Conservation (phyloP, 2,113 vertebrate species). For the Brienomyrus brachyistius region DNA sequence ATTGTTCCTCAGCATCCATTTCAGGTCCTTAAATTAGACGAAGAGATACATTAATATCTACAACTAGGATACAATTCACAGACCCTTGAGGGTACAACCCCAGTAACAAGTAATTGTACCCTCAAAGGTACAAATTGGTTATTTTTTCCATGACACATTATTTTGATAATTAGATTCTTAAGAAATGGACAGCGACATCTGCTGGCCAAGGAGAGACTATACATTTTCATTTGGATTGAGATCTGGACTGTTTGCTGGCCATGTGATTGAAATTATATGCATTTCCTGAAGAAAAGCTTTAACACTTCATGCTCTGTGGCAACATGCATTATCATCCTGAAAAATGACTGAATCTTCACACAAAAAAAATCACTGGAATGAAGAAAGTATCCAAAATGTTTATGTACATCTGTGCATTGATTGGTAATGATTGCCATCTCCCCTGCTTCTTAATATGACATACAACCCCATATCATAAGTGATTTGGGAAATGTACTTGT, state of each 20-base stretch:
- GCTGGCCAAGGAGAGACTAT: not conserved
- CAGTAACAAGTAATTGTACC: not conserved
- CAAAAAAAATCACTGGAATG: too few relatives aligned
- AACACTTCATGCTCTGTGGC: not conserved
- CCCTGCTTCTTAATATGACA: not conserved
- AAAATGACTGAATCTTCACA: not conserved
- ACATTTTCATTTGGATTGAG: not conserved
- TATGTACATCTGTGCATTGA: not conserved
- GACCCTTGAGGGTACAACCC: not conserved
- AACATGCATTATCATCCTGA: not conserved
- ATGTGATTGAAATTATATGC: not conserved
- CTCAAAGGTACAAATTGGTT: too few relatives aligned
- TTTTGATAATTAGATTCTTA: not conserved
- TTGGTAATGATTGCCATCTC: not conserved
- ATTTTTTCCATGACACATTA: not conserved
- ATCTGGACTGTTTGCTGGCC: not conserved
- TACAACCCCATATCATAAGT: not conserved
- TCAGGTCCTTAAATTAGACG: not conserved
- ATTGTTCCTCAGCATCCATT: not conserved
- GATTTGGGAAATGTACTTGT: not conserved
- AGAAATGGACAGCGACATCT: not conserved
- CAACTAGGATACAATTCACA: not conserved
- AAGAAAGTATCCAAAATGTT: too few relatives aligned
- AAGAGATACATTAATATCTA: not conserved
- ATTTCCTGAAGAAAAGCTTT: not conserved